phyloP scores from a whole-genome alignment of 2,113 vertebrate genomes.

The Lichenostomus cassidix region DNA sequence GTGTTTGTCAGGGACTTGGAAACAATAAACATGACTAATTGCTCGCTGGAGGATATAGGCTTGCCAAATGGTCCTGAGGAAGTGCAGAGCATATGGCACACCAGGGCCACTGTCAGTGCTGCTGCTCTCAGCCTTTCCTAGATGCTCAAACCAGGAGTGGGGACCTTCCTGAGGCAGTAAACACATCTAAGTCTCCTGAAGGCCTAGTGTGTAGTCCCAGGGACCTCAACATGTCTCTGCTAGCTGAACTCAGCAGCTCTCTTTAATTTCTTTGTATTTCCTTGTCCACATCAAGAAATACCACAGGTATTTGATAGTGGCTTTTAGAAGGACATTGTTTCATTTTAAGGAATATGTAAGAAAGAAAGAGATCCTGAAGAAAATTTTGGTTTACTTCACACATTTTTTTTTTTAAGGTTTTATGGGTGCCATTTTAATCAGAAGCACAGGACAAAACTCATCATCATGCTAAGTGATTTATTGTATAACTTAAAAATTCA shows the following conservation, averaged over 20 bases:
- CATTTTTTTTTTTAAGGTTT: background rate
- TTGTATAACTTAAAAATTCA: background rate
- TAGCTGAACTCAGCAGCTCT: background rate
- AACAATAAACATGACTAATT: background rate
- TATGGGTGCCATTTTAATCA: background rate
- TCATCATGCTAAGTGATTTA: background rate
- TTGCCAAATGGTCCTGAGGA: background rate
- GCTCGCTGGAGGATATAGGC: background rate
- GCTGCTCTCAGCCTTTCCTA: background rate
- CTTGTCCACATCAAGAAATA: background rate
- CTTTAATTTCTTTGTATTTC: background rate
- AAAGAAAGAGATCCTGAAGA: background rate
- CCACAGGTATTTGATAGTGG: background rate
- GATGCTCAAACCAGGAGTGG: background rate
- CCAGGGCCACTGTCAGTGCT: background rate
- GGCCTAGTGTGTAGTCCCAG: background rate
- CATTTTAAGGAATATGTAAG: background rate
- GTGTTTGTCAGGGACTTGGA: background rate
- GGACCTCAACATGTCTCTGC: background rate
- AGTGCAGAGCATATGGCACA: background rate
- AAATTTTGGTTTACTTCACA: background rate
- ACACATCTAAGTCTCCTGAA: rapidly evolving
- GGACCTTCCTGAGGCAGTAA: background rate
- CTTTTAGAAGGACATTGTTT: background rate
- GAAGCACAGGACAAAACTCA: background rate